Evolutionary conservation across 2,113 vertebrate genomes (phyloP), one percentile per base, ranked within the genome.

Genomic region (Electrona antarctica): DNA sequence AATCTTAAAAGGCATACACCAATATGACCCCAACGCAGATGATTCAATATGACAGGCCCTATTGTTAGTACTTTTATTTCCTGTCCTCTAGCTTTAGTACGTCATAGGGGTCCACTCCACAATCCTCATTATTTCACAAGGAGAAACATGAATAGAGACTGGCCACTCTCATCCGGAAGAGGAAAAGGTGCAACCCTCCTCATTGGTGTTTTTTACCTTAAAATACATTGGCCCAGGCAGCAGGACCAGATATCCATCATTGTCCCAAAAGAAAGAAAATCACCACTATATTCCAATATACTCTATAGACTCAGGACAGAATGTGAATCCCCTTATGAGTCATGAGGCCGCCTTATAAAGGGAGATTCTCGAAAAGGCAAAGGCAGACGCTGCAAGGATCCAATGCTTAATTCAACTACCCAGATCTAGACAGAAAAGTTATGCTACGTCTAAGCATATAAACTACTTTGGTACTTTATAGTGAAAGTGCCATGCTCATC

Each of bases 311-410:
- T 13, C 9, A 9, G 76, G 69, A 71, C 69, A 77, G 82, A 90
- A 88, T 86, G 81, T 87, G 78, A 82, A 74, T 69, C 74, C 82
- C 74, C 85, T 88, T 85, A 86, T 88, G 78, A 63, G 87, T 90
- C 80, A 78, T 71, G 84, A 41, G 78, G 76, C 71, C 49, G 45
- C 64, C 69, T 1, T 79, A 60, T 72, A 21, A 73, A 76, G 79
- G 87, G 86, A 90, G 80, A 86, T 67, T 73, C 64, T 52, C 71
- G 54, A 87, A 91, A 91, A 85, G 80, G 85, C 86, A 87, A 77
- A 89, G 84, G 82, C 80, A 69, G 72, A 82, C 66, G 67, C 60
- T 80, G 83, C 80, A 83, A 65, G 8, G 33, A 41, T 41, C 33
- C 33, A 41, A 41, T 41, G 0, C 2, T 49, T 68, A 50, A 79